Evolutionary conservation across 2,888 invertebrate genomes (phyloP), one percentile per base, ranked within the genome.

Genomic region (Subacronicta megacephala): DNA sequence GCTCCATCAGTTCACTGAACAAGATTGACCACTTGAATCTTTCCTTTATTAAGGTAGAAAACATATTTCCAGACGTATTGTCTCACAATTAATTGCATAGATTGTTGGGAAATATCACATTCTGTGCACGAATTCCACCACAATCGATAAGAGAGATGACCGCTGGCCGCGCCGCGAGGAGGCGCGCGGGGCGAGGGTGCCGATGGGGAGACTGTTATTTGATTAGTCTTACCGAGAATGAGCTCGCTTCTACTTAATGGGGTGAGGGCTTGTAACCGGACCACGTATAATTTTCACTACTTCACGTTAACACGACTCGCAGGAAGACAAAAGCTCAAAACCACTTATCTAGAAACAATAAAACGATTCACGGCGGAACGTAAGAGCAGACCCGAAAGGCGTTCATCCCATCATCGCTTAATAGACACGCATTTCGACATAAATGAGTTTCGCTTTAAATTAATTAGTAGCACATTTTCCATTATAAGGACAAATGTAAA

Each of bases 211-310:
- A 89, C 92, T 90, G 93, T 94, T 94, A 94, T 94, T 94, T 94
- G 94, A 94, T 94, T 94, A 94, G 94, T 94, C 94, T 93, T 93
- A 91, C 94, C 90, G 93, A 93, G 94, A 94, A 94, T 94, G 94
- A 94, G 91, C 90, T 90, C 92, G 91, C 90, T 89, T 91, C 90
- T 87, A 89, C 90, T 92, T 92, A 93, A 93, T 92, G 90, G 93
- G 93, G 93, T 90, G 93, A 93, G 90, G 89, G 90, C 90, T 88
- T 93, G 93, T 92, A 93, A 93, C 90, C 86, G 88, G 92, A 92
- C 89, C 84, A 87, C 87, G 88, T 91, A 92, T 90, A 90, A 93
- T 92, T 92, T 90, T 87, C 85, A 88, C 84, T 77, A 80, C 76
- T 76, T 70, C 72, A 64, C 66, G 68, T 61, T 59, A 65, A 69